Conservation (phyloP, 2,113 vertebrate species). For the Stictonetta naevosa region DNA sequence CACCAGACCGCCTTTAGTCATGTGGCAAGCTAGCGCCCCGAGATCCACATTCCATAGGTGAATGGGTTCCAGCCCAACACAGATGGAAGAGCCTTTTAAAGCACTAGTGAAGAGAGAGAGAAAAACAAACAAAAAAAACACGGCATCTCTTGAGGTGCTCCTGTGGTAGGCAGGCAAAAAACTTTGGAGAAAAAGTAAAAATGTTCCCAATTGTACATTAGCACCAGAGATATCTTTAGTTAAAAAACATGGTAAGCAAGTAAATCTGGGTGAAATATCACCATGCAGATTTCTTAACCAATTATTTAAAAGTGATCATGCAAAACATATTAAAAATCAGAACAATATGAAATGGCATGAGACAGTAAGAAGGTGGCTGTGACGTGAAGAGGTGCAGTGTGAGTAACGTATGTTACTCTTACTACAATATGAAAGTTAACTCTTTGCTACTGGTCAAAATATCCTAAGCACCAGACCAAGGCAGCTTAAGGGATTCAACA, state of each 20-base stretch:
- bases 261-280: constrained; percentile 17
- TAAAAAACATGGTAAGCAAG: neutral
- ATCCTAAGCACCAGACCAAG: neutral
- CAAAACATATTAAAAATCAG: constrained; percentile 21
- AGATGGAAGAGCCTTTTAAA: constrained; percentile 65
- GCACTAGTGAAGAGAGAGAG: constrained; percentile 54
- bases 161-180: constrained; percentile 12
- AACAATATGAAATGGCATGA: neutral
- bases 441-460: neutral
- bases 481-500: neutral
- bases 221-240: constrained; percentile 33
- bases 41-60: constrained; percentile 59
- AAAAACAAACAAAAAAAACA: constrained; percentile 23
- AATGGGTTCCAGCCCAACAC: constrained; percentile 67
- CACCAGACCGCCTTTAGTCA: constrained; percentile 53
- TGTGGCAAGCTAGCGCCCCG: constrained; percentile 27
- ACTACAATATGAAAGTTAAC: neutral
- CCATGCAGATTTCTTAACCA: neutral
- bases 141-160: constrained; percentile 37
- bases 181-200: constrained; percentile 19
- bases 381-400: neutral
- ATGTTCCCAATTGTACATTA: neutral
- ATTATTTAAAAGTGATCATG: neutral
- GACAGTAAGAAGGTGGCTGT: neutral
- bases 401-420: neutral